These are phyloP conservation scores for Platysternon megacephalum DNA, from an alignment of 2,113 vertebrate genomes.

Conservation along the genomic window DNA sequence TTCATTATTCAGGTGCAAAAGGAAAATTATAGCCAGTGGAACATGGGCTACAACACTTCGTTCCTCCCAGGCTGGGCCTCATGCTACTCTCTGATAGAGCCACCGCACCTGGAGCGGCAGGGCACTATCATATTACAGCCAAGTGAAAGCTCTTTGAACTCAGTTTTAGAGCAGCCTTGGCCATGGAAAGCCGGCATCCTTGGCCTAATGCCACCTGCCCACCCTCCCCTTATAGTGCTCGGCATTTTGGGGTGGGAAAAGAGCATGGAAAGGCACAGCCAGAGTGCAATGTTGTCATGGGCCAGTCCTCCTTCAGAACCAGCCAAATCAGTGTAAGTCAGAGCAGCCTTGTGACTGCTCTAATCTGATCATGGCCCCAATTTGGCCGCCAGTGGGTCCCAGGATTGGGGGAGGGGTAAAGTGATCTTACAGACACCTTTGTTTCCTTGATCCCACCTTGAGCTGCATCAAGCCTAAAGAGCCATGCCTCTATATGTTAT, in stretches of 20 bases:
- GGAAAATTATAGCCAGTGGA: background rate
- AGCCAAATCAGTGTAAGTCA: background rate
- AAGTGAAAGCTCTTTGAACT: background rate
- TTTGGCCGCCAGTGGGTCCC: background rate
- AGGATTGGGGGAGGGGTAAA: background rate
- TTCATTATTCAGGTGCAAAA: background rate
- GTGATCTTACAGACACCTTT: background rate
- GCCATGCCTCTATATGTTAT: background rate
- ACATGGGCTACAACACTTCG: accelerated
- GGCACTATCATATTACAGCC: background rate
- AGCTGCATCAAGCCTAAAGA: background rate
- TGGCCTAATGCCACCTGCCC: background rate
- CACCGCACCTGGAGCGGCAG: background rate
- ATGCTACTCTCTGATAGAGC: background rate
- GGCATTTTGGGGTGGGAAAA: background rate
- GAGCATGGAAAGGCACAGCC: background rate
- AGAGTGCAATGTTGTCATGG: background rate
- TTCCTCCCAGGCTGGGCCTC: background rate
- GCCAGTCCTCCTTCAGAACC: background rate
- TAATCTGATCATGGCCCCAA: background rate
- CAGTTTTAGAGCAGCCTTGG: background rate
- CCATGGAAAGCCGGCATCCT: background rate
- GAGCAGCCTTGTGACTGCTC: background rate
- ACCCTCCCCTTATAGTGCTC: background rate
- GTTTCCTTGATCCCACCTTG: background rate